These are phyloP conservation scores for Passer domesticus DNA, from an alignment of 2,113 vertebrate species.

Conservation along the genomic window DNA sequence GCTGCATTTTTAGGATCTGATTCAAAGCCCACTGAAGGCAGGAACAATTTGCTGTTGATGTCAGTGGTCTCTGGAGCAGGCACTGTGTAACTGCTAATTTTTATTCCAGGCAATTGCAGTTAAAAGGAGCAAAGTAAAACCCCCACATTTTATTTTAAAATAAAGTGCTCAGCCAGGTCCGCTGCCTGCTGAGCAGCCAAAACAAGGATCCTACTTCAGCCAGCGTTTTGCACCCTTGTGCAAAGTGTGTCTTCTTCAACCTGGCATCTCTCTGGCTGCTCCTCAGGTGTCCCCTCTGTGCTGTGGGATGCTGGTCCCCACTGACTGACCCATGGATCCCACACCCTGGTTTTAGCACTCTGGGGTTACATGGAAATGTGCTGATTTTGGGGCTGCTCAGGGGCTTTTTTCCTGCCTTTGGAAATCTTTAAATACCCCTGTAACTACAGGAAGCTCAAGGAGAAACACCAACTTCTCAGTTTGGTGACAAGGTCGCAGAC, in stretches of 20 bases:
- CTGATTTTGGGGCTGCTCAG: not conserved
- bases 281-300: not conserved
- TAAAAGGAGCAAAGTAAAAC: not conserved
- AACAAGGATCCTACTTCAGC: not conserved
- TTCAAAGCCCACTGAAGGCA: slow-evolving; percentile 46
- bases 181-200: not conserved
- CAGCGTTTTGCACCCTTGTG: not conserved
- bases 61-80: slow-evolving; percentile 10
- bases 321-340: not conserved
- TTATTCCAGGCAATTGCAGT: not conserved
- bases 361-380: accelerated
- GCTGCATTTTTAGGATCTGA: slow-evolving; percentile 40
- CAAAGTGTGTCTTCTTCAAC: not conserved
- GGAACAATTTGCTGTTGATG: not conserved
- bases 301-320: not conserved
- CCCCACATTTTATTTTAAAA: not conserved
- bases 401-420: not conserved
- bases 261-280: not conserved
- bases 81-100: not conserved
- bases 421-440: not conserved
- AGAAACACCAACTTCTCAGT: not conserved
- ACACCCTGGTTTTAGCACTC: not conserved
- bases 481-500: not conserved
- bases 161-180: not conserved
- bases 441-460: not conserved